phyloP scores from a whole-genome alignment of 2,888 invertebrate genomes.

The Dicroscelio sp. region DNA sequence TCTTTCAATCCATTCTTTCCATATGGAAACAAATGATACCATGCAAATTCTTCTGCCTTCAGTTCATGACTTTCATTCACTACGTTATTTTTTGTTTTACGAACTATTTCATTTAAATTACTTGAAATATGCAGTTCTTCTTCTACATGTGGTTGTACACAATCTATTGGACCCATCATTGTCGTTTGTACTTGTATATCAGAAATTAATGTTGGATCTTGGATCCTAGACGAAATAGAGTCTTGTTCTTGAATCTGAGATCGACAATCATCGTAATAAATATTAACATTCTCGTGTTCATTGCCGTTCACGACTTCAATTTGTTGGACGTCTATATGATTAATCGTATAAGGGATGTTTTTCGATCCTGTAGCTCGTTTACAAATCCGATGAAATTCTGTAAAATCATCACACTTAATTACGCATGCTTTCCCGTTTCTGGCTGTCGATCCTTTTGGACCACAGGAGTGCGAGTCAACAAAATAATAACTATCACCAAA shows the following conservation, averaged over 20 bases:
- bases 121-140: constrained; percentile 77
- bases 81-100: constrained; percentile 85
- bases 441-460: constrained; percentile 46
- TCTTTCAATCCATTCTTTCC: constrained; percentile 71
- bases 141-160: constrained; percentile 72
- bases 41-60: constrained; percentile 86
- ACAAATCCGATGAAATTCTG: constrained; percentile 15
- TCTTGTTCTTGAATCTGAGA: too few species aligned
- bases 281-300: too few species aligned
- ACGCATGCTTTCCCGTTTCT: constrained; percentile 35
- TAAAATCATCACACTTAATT: constrained; percentile 40
- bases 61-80: constrained; percentile 80
- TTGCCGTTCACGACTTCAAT: too few species aligned
- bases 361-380: constrained; percentile 61
- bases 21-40: constrained; percentile 85
- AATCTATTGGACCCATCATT: too few species aligned
- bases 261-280: too few species aligned
- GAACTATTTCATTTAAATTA: constrained; percentile 75
- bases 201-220: too few species aligned
- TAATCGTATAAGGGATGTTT: background rate
- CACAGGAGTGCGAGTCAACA: constrained; percentile 51
- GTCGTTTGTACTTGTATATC: too few species aligned
- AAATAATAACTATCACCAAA: constrained; percentile 7
- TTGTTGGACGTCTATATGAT: too few species aligned
- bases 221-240: too few species aligned